Evolutionary conservation across 2,888 invertebrate species (phyloP), one percentile per base, ranked within the genome.

Genomic region (Branchipolynoe longqiensis): DNA sequence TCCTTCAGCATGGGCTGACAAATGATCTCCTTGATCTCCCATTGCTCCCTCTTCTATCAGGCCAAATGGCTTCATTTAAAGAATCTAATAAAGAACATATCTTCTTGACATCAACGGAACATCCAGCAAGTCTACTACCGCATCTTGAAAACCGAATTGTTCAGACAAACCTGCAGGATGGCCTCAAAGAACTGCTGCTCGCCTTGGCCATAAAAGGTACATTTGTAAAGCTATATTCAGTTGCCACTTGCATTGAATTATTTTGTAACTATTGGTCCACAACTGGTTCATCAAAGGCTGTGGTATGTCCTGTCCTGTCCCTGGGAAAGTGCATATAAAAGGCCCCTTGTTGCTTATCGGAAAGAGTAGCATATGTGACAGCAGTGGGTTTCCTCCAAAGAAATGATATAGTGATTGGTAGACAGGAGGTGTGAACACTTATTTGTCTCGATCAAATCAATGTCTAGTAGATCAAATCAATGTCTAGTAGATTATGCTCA

Each of bases 81-180:
- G 31, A 28, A 31, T 8, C 48, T 18, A 48, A 48, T 48, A 18
- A 48, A 18, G 48, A 48, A 8, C 62, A 25, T 14, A 28, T 62
- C 22, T 62, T 62, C 62, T 14, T 62, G 25, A 3, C 62, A 1
- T 62, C 62, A 31, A 4, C 0, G 2, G 31, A 31, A 1, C 62
- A 62, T 14, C 62, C 62, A 31, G 62, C 62, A 62, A 12, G n/a
- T 25, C 62, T 62, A 31, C 62, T 62, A 12, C 62, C 62, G 2
- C 28, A 31, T 31, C 62, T 28, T 2, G 62, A 62, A 62, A 25
- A 3, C 1, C 22, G 62, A 14, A 18, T 62, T 3, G 28, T 62
- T 62, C 28, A n/a, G 14, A 62, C 62, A n/a, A 28, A 8, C 14
- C 25, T 62, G 1, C 3, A 1, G 1, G 62, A 62, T 14, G n/a